Evolutionary conservation across 2,113 vertebrate species (phyloP).

Genomic region (Gymnobelideus leadbeateri): DNA sequence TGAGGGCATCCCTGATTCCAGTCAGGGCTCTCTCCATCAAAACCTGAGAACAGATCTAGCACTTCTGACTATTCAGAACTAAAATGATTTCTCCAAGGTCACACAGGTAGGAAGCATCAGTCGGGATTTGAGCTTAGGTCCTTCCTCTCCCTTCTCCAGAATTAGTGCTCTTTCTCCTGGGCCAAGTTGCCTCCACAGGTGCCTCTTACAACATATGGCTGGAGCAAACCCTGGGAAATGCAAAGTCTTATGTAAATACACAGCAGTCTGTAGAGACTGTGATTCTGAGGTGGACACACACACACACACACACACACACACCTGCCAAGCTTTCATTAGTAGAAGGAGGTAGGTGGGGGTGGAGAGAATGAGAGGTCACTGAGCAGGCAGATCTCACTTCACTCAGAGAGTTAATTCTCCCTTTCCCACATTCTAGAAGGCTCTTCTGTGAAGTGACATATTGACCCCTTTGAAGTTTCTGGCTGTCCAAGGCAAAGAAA

Average conservation of each 20-base stretch:
- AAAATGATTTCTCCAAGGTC: not conserved
- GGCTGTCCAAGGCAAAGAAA: constrained; percentile 78
- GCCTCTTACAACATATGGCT: not conserved
- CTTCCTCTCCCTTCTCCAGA: not conserved
- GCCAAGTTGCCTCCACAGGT: not conserved
- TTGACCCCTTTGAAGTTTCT: constrained; percentile 78
- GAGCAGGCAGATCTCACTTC: constrained; percentile 53
- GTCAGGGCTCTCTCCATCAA: not conserved
- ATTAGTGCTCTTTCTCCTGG: not conserved
- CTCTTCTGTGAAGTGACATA: constrained; percentile 77
- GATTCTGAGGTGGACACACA: not conserved
- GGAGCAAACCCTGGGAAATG: not conserved
- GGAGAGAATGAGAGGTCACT: constrained; percentile 57
- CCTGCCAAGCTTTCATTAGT: not conserved
- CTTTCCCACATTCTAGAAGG: constrained; percentile 70
- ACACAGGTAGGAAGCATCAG: not conserved
- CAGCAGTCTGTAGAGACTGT: fast-evolving
- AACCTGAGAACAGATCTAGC: not conserved
- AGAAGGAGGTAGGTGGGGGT: not conserved
- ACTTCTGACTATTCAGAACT: not conserved
- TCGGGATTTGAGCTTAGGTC: not conserved
- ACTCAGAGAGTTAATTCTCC: constrained; percentile 67
- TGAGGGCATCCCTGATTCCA: not conserved
- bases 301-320: not conserved
- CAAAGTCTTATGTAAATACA: not conserved